phyloP scores from a whole-genome alignment of 2,113 vertebrate species.

The Forbesichthys agassizii region DNA sequence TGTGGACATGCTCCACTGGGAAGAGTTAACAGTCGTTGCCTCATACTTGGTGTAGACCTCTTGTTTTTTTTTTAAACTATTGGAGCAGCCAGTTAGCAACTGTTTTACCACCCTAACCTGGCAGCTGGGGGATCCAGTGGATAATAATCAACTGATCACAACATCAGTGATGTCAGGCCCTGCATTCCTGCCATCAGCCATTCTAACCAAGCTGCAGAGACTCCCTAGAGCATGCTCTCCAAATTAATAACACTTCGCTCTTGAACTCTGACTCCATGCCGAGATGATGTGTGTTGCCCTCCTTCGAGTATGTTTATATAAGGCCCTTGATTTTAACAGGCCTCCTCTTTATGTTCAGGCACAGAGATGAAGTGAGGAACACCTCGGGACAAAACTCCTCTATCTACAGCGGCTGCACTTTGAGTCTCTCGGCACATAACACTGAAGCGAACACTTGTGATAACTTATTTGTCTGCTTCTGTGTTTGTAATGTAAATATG shows the following conservation, averaged over 20 bases:
- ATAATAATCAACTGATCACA: slow-evolving; percentile 34
- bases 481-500: slow-evolving; percentile 6
- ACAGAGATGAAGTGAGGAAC: slow-evolving; percentile 41
- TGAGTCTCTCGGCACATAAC: slow-evolving; percentile 16
- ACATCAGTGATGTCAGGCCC: slow-evolving; percentile 30
- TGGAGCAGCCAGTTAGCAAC: too few relatives aligned
- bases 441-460: slow-evolving; percentile 12
- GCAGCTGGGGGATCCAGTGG: slow-evolving; percentile 7
- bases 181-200: slow-evolving; percentile 20
- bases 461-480: neutral
- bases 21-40: too few relatives aligned
- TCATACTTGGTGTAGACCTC: too few relatives aligned
- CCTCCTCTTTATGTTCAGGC: slow-evolving; percentile 45
- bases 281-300: slow-evolving; percentile 54
- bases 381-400: slow-evolving; percentile 34
- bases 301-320: slow-evolving; percentile 66
- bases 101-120: too few relatives aligned
- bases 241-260: slow-evolving; percentile 65
- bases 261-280: slow-evolving; percentile 64
- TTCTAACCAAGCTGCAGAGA: slow-evolving; percentile 25
- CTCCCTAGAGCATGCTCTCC: slow-evolving; percentile 51
- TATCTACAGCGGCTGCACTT: slow-evolving; percentile 14
- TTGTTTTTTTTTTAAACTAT: too few relatives aligned
- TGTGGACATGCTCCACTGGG: too few relatives aligned
- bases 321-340: slow-evolving; percentile 59